These are phyloP conservation scores for Tychaedon coryphoeus DNA, from an alignment of 2,113 vertebrate genomes.

Conservation along the genomic window DNA sequence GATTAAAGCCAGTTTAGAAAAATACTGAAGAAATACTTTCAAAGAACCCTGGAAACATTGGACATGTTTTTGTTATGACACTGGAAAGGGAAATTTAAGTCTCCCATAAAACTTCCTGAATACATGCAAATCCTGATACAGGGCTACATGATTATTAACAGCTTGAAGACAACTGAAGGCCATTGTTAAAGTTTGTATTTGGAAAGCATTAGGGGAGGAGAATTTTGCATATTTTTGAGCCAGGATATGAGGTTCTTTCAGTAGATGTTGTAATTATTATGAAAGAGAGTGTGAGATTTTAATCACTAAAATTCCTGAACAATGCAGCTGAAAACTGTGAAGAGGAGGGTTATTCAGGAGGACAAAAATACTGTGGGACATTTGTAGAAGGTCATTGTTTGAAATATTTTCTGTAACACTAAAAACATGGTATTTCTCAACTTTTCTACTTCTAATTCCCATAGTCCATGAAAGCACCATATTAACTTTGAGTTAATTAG, in stretches of 20 bases:
- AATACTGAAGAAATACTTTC: background rate
- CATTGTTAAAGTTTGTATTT: background rate
- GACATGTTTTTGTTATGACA: background rate
- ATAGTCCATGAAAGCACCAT: background rate
- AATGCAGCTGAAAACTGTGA: background rate
- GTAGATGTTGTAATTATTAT: background rate
- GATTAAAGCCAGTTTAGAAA: background rate
- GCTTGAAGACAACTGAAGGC: background rate
- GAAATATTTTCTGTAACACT: background rate
- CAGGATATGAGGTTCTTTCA: accelerated
- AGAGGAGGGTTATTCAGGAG: background rate
- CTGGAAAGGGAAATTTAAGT: background rate
- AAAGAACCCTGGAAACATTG: background rate
- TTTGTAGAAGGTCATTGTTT: background rate
- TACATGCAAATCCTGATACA: background rate
- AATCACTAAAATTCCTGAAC: background rate
- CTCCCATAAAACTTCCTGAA: background rate
- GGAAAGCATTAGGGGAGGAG: background rate
- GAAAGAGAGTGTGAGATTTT: background rate
- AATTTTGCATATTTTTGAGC: background rate
- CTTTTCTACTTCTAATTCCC: background rate
- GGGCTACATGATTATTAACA: background rate
- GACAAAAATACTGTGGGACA: background rate
- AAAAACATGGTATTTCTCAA: accelerated
- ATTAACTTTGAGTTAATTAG: background rate